phyloP scores from a whole-genome alignment of 2,888 invertebrate genomes.

The Cosmia trapezina region DNA sequence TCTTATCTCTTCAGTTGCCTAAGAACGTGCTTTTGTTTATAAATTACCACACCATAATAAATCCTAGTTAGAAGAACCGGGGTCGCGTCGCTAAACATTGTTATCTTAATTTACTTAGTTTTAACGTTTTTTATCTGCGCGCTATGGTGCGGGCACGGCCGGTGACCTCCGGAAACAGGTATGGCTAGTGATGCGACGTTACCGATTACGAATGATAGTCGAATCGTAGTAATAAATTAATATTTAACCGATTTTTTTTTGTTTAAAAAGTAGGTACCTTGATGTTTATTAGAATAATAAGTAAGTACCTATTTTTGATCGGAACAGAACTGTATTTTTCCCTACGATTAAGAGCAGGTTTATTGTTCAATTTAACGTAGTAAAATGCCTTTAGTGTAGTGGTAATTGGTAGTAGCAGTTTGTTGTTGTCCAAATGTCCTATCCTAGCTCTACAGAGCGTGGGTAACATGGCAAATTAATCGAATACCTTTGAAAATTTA shows the following conservation, averaged over 20 bases:
- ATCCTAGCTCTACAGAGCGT: neutral
- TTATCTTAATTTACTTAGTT: conserved; percentile 56
- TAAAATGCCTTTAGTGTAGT: neutral
- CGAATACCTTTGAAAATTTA: conserved; percentile 1
- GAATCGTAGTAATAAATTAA: neutral
- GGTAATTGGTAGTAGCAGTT: neutral
- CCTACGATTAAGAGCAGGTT: neutral
- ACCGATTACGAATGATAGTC: conserved; percentile 27
- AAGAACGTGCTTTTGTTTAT: conserved; percentile 32
- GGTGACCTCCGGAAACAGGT: conserved; percentile 71
- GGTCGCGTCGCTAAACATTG: conserved; percentile 56
- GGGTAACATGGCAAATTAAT: conserved; percentile 5
- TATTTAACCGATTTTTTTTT: neutral
- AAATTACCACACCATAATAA: conserved; percentile 45
- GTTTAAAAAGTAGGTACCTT: neutral
- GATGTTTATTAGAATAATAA: neutral
- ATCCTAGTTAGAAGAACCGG: conserved; percentile 48
- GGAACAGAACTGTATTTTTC: neutral
- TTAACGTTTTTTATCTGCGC: conserved; percentile 58
- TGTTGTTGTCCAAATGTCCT: neutral
- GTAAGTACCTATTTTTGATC: neutral
- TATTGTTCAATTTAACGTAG: neutral
- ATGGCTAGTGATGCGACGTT: conserved; percentile 60
- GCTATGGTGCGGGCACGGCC: conserved; percentile 64
- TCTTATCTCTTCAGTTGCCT: conserved; percentile 44